Base-by-base conservation (phyloP, 2,113 vertebrate species). In the Turnix velox region DNA sequence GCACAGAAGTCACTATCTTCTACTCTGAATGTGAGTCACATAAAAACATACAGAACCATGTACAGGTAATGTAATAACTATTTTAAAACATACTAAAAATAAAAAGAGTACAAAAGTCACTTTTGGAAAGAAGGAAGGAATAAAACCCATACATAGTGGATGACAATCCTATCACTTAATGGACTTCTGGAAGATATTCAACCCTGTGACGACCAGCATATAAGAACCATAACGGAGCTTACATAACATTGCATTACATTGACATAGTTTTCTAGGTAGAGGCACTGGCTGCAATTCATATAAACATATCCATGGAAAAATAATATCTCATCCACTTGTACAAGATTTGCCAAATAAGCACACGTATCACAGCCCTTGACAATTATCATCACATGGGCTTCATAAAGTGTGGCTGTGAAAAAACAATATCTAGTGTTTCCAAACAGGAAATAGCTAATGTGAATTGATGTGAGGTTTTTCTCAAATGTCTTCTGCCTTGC, bases 271-370 rank as follows among this genome's bases (percentile, higher is more conserved):
- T 92, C 84, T 87, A 90, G 92, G 92, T 68, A 92, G 66, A 96
- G 43, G 46, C 78, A 24, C 62, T 92, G 87, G 71, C 84, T 93
- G 88, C 88, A 91, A 73, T 79, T 92, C 59, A 74, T 94, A 85
- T 96, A 96, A 96, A 96, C 89, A 92, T 28, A 84, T 25, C 75
- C 88, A 79, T 83, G 94, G 92, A 96, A 96, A 94, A 93, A 84
- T 78, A 92, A 82, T 92, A 55, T 51, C 58, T 95, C 88, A 95
- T 84, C 87, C 58, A 73, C 87, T 69, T 18, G 10, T 58, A 55
- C 73, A 84, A 84, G 61, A 82, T 78, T 82, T 92, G 79, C 95
- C 92, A 94, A 94, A 96, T 92, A 95, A 83, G 81, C 90, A 94
- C 63, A 72, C 79, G 84, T 28, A 87, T 57, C 61, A 68, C 62